phyloP scores from a whole-genome alignment of 2,888 invertebrate species.

The Tryphoninae sp. region DNA sequence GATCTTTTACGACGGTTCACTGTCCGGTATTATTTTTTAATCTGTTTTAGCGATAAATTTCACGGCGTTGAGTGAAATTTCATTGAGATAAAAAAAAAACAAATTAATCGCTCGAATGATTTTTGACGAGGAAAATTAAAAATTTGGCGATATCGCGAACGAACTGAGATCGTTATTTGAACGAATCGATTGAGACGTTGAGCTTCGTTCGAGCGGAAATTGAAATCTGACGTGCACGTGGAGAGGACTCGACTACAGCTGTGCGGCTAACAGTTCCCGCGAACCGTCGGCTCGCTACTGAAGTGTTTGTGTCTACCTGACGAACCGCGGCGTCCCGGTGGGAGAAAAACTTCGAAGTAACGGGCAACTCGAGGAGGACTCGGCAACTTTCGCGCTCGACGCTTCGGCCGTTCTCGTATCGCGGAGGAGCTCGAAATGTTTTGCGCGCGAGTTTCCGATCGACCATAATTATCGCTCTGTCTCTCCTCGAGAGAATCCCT shows the following conservation, averaged over 20 bases:
- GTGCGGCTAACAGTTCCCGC: constrained; percentile 56
- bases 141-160: neutral
- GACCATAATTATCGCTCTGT: neutral
- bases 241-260: neutral
- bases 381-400: constrained; percentile 68
- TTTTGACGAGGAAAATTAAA: neutral
- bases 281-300: constrained; percentile 68
- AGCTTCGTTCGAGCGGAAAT: too few species aligned
- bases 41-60: neutral
- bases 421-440: constrained; percentile 15
- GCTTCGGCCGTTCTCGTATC: constrained; percentile 67
- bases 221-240: constrained; percentile 22
- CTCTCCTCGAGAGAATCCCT: too few species aligned
- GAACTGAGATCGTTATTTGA: neutral
- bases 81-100: too few species aligned
- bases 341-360: constrained; percentile 61
- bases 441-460: constrained; percentile 32
- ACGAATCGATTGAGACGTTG: too few species aligned
- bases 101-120: too few species aligned
- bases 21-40: neutral
- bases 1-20: neutral
- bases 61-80: neutral
- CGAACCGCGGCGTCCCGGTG: neutral
- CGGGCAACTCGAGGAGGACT: constrained; percentile 61
- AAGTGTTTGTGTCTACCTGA: constrained; percentile 53